These are phyloP conservation scores for Pitangus sulphuratus DNA, from an alignment of 2,797 vertebrate genomes.

Conservation along the genomic window DNA sequence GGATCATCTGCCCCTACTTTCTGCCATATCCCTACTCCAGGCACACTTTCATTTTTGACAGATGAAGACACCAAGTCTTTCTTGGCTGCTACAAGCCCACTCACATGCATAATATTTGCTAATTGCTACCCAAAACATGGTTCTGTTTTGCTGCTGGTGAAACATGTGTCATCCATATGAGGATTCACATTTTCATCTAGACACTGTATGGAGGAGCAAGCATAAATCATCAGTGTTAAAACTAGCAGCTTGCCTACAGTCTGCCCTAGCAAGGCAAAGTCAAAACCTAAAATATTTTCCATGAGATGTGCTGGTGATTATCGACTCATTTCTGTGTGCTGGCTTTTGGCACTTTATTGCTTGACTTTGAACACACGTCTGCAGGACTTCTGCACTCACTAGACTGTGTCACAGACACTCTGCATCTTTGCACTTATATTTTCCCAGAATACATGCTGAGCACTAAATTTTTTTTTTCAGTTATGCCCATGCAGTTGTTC, in stretches of 20 bases:
- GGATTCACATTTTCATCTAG: background rate
- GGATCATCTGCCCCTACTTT: background rate
- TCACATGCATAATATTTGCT: background rate
- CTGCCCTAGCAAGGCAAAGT: slow-evolving; percentile 8
- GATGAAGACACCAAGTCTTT: background rate
- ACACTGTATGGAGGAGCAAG: background rate
- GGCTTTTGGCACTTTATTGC: slow-evolving; percentile 65
- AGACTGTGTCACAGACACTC: background rate
- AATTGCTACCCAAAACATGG: background rate
- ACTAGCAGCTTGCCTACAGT: background rate
- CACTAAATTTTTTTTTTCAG: background rate
- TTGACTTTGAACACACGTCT: slow-evolving; percentile 17
- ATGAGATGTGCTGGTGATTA: slow-evolving; percentile 60
- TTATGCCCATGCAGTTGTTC: background rate
- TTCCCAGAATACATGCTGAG: slow-evolving; percentile 13
- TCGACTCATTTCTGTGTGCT: background rate
- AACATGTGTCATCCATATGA: background rate
- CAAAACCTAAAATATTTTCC: background rate
- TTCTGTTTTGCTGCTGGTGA: background rate
- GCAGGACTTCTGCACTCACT: slow-evolving; percentile 38
- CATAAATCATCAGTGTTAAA: background rate
- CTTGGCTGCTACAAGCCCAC: background rate
- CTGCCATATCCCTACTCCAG: background rate
- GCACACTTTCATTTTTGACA: background rate
- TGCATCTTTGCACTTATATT: background rate